Base-by-base conservation (phyloP, 37 sponge, comb jelly and placozoan genomes). In the Mnemiopsis leidyi region DNA sequence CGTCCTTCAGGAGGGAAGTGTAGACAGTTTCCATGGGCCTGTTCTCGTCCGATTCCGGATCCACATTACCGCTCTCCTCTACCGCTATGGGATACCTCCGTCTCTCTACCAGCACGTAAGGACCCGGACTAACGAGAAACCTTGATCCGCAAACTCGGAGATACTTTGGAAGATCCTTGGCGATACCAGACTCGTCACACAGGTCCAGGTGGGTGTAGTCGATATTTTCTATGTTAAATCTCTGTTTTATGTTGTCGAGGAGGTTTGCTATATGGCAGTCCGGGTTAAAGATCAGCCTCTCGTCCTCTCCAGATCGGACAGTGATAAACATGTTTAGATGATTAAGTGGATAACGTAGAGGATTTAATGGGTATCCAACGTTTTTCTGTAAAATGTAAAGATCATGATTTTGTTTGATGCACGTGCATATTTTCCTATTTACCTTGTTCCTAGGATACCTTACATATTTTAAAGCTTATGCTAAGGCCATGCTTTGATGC, bases 111-210 rank as follows among this genome's bases (percentile, higher is more conserved):
- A 85, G 26, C 61, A 85, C 90, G 30, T 85, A 85, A 0, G 90
- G 38, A n/a, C 90, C 90, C 0, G 90, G 90, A n/a, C 48, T n/a
- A 13, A n/a, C 35, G 3, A 71, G 75, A 29, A 85, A 85, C 3
- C 35, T 33, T 36, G 90, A 85, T 21, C 36, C 90, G 16, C 16
- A 18, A 39, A 21, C 1, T 33, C 39, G 90, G 36, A 85, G 23
- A 33, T n/a, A n/a, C 23, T 36, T 21, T 29, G 90, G 90, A 7
- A 85, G 35, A 18, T 85, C 90, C 25, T 85, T 85, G 23, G 48
- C 90, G 9, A 85, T 21, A 39, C 90, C 90, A 85, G 33, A 0
- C 39, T 85, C 90, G 23, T 85, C 90, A 28, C 90, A 85, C 90
- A 85, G 29, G 39, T 85, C 90, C 48, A 85, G 48, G 36, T 85